Conservation (phyloP, 2,797 vertebrate genomes). For the Lutjanus argentimaculatus region DNA sequence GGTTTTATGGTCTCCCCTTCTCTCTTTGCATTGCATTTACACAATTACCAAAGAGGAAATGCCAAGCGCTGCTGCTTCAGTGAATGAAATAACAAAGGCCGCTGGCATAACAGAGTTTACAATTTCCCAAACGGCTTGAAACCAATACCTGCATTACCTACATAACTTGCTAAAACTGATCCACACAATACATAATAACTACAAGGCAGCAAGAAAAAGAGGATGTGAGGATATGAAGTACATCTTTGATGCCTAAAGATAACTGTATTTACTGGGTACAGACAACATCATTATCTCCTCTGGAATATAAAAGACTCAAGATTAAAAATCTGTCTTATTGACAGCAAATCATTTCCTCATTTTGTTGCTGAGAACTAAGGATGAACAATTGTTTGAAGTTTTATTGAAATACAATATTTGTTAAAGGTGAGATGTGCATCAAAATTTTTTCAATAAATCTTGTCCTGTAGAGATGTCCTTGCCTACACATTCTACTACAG, state of each 20-base stretch:
- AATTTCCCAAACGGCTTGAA: slow-evolving; percentile 38
- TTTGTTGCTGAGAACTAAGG: slow-evolving; percentile 1
- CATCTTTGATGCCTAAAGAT: slow-evolving; percentile 10
- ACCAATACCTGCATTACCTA: slow-evolving; percentile 12
- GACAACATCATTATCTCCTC: slow-evolving; percentile 13
- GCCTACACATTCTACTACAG: too few species aligned
- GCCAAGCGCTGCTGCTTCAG: slow-evolving; percentile 32
- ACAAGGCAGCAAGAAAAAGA: not conserved
- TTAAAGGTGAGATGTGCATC: too few species aligned
- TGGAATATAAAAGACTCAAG: slow-evolving; percentile 7
- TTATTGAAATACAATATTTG: too few species aligned
- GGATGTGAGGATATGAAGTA: too few species aligned
- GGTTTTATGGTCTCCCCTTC: slow-evolving; percentile 63
- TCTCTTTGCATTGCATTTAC: slow-evolving; percentile 65
- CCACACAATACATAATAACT: not conserved
- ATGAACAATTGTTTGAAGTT: too few species aligned
- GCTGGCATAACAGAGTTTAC: slow-evolving; percentile 38
- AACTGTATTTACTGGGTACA: not conserved
- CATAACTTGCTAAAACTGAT: not conserved
- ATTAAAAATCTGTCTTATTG: slow-evolving; percentile 16
- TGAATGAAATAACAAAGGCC: slow-evolving; percentile 55
- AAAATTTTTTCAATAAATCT: too few species aligned
- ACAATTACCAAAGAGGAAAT: slow-evolving; percentile 71
- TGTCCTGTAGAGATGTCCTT: too few species aligned
- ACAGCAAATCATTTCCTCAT: not conserved